Evolutionary conservation across 2,888 invertebrate species (phyloP).

Genomic region (Hydrotaea diabolus): DNA sequence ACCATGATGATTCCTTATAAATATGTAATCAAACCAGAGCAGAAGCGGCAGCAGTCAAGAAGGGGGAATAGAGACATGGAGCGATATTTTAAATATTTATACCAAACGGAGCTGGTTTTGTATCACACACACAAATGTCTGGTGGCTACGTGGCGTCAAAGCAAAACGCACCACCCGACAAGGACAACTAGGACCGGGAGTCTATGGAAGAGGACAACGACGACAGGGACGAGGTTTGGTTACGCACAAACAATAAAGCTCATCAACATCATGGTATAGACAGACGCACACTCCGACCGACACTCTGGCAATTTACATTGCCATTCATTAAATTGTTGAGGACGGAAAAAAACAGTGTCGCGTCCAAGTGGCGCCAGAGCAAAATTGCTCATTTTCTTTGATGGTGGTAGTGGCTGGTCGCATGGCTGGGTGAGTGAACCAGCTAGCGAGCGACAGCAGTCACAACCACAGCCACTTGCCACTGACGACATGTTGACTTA

Average conservation of each 20-base stretch:
- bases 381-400: slow-evolving; percentile 4
- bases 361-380: slow-evolving; percentile 62
- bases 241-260: slow-evolving; percentile 40
- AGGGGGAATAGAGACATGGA: not conserved
- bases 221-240: not conserved
- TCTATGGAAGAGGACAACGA: not conserved
- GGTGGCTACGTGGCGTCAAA: slow-evolving; percentile 18
- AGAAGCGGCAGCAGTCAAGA: not conserved
- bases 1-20: slow-evolving; percentile 14
- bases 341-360: slow-evolving; percentile 47
- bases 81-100: slow-evolving; percentile 15
- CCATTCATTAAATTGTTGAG: slow-evolving; percentile 22
- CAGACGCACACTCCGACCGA: not conserved
- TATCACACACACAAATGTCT: not conserved
- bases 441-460: not conserved
- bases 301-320: slow-evolving; percentile 34
- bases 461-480: not conserved
- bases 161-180: slow-evolving; percentile 11
- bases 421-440: not conserved
- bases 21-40: slow-evolving; percentile 1
- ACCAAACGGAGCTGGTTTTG: not conserved
- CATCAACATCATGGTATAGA: slow-evolving; percentile 13
- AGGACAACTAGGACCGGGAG: not conserved
- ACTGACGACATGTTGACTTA: slow-evolving; percentile 59
- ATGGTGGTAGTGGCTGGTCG: not conserved